A percentile compares a stretch with the other conserved stretches of the same genome.
These are phyloP conservation scores for Protophormia terraenovae DNA, from an alignment of 2,888 invertebrate genomes.

Conservation along the genomic window DNA sequence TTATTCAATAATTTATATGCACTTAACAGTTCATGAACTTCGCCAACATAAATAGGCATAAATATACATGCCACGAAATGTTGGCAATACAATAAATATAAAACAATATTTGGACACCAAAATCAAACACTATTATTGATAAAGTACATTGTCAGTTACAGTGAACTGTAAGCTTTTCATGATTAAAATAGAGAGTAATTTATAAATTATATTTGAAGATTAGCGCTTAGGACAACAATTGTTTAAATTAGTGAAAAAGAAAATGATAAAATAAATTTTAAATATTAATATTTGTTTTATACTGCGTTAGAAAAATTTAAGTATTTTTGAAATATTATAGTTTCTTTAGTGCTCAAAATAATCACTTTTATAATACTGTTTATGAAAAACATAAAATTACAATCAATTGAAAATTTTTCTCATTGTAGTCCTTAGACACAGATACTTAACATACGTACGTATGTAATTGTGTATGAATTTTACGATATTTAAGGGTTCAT, in stretches of 20 bases:
- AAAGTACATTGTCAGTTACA: neutral
- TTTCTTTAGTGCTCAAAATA: too few relatives aligned
- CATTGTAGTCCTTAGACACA: neutral
- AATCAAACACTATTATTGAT: neutral
- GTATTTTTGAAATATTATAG: too few relatives aligned
- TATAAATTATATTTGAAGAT: neutral
- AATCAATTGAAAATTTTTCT: too few relatives aligned
- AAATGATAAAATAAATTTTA: too few relatives aligned
- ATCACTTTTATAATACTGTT: too few relatives aligned
- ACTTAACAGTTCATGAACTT: neutral
- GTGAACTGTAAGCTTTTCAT: neutral
- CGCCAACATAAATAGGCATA: neutral
- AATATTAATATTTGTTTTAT: too few relatives aligned
- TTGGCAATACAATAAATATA: neutral
- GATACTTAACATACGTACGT: too few relatives aligned
- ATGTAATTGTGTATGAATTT: neutral
- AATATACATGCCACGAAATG: neutral
- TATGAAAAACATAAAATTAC: too few relatives aligned
- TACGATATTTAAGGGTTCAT: neutral
- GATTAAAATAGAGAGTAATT: neutral
- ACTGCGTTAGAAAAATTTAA: too few relatives aligned
- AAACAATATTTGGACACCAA: neutral
- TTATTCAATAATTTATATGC: neutral
- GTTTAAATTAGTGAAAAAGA: too few relatives aligned
- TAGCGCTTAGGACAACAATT: too few relatives aligned